phyloP scores from a whole-genome alignment of 2,888 invertebrate genomes.

The Salpingus planirostris region DNA sequence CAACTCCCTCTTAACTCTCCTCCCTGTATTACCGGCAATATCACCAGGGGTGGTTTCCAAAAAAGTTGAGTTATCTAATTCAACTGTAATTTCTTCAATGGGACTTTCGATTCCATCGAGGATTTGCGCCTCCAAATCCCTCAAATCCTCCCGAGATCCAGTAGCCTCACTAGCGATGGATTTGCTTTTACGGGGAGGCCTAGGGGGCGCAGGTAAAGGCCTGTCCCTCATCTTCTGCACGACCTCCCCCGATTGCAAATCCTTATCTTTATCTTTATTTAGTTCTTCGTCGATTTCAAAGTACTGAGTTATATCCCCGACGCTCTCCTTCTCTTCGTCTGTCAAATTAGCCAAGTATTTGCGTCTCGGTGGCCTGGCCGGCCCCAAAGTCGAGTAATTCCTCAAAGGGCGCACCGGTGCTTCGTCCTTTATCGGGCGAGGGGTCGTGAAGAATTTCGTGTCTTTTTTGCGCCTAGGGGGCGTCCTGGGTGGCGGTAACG shows the following conservation, averaged over 20 bases:
- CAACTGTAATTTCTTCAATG: slow-evolving; percentile 58
- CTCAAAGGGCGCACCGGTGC: slow-evolving; percentile 51
- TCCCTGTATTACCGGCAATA: not conserved
- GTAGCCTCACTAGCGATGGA: slow-evolving; percentile 5
- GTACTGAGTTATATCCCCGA: slow-evolving; percentile 50
- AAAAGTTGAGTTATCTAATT: slow-evolving; percentile 1
- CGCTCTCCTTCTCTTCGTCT: slow-evolving; percentile 41
- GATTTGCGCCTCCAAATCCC: slow-evolving; percentile 30
- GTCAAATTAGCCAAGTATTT: slow-evolving; percentile 33
- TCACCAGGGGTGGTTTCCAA: slow-evolving; percentile 1
- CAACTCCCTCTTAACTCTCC: slow-evolving; percentile 15
- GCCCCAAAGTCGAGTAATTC: slow-evolving; percentile 54
- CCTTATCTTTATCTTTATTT: slow-evolving; percentile 47
- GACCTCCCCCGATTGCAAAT: slow-evolving; percentile 65
- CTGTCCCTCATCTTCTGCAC: slow-evolving; percentile 77
- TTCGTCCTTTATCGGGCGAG: slow-evolving; percentile 39
- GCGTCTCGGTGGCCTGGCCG: slow-evolving; percentile 46
- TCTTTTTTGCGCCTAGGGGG: slow-evolving; percentile 52
- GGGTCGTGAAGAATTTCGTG: slow-evolving; percentile 62
- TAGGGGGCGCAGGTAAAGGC: slow-evolving; percentile 77
- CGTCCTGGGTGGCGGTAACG: slow-evolving; percentile 52
- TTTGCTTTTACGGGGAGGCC: slow-evolving; percentile 57
- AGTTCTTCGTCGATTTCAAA: slow-evolving; percentile 54
- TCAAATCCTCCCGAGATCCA: slow-evolving; percentile 14
- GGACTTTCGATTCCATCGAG: slow-evolving; percentile 65